Conservation (phyloP, 2,888 invertebrate species). For the Volucella bombylans region DNA sequence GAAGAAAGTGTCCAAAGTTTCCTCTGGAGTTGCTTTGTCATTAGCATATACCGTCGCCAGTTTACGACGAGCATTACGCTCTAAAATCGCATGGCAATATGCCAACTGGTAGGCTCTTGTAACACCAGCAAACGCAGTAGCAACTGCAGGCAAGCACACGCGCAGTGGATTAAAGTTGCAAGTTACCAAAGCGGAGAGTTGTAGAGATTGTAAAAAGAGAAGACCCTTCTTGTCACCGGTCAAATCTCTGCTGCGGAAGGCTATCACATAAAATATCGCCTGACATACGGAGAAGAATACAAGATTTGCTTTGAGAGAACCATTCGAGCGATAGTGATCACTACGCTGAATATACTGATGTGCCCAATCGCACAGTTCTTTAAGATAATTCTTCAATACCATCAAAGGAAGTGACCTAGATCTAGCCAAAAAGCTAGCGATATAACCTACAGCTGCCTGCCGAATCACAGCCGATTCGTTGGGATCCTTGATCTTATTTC, state of each 20-base stretch:
- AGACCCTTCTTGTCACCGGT: constrained; percentile 89
- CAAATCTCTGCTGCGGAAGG: constrained; percentile 93
- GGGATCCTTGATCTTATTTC: constrained; percentile 88
- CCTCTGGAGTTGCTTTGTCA: constrained; percentile 83
- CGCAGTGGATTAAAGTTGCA: constrained; percentile 94
- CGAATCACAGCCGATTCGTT: constrained; percentile 86
- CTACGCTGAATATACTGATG: constrained; percentile 88
- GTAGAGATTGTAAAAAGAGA: constrained; percentile 90
- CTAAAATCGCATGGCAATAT: constrained; percentile 95
- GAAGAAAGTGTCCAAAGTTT: constrained; percentile 87
- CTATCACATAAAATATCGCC: constrained; percentile 94
- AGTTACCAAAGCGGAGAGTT: constrained; percentile 92
- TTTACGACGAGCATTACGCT: constrained; percentile 88
- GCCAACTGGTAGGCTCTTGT: constrained; percentile 93
- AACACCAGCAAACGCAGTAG: constrained; percentile 91
- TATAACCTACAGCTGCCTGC: constrained; percentile 88
- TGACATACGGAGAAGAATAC: constrained; percentile 97
- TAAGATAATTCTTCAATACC: constrained; percentile 86
- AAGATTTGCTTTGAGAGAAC: constrained; percentile 88
- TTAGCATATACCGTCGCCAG: constrained; percentile 85
- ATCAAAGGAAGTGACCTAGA: constrained; percentile 85
- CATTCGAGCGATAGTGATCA: constrained; percentile 79
- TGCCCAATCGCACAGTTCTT: constrained; percentile 91
- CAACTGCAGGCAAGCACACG: constrained; percentile 90
- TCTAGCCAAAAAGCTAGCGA: constrained; percentile 89